Percentiles rank a stretch among this genome's conserved stretches.
phyloP scores from a whole-genome alignment of 1,140 invertebrate genomes.

The Brachionus koreanus region DNA sequence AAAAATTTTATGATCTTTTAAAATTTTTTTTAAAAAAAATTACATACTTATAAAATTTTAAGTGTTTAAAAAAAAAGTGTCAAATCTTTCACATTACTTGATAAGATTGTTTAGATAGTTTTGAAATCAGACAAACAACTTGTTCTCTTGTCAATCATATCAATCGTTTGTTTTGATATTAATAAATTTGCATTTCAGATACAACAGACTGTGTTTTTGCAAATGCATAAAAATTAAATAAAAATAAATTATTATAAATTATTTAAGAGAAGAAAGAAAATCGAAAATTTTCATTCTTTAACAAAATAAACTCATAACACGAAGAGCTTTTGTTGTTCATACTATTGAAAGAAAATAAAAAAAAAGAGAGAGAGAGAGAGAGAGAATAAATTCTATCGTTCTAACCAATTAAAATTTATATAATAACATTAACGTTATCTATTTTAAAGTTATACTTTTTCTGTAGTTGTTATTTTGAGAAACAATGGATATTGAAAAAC shows the following conservation, averaged over 20 bases:
- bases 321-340: constrained; percentile 26
- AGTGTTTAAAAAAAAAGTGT: too few species aligned
- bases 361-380: too few species aligned
- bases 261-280: constrained; percentile 9
- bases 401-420: constrained; percentile 36
- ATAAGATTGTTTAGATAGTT: too few species aligned
- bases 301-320: constrained; percentile 37
- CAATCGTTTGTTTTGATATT: too few species aligned
- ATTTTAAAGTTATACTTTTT: constrained; percentile 10
- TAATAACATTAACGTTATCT: constrained; percentile 39
- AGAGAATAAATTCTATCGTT: constrained; percentile 29
- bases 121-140: too few species aligned
- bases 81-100: too few species aligned
- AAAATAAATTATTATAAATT: constrained; percentile 37
- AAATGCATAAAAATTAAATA: background rate
- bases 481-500: constrained; percentile 27
- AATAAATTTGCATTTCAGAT: too few species aligned
- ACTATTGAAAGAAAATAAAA: background rate
- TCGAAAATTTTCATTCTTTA: constrained; percentile 17
- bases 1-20: too few species aligned
- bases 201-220: background rate
- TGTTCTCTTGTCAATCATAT: too few species aligned
- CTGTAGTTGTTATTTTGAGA: background rate
- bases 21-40: too few species aligned
- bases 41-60: too few species aligned